Conservation (phyloP, 2,113 vertebrate species). For the Bucco capensis region DNA sequence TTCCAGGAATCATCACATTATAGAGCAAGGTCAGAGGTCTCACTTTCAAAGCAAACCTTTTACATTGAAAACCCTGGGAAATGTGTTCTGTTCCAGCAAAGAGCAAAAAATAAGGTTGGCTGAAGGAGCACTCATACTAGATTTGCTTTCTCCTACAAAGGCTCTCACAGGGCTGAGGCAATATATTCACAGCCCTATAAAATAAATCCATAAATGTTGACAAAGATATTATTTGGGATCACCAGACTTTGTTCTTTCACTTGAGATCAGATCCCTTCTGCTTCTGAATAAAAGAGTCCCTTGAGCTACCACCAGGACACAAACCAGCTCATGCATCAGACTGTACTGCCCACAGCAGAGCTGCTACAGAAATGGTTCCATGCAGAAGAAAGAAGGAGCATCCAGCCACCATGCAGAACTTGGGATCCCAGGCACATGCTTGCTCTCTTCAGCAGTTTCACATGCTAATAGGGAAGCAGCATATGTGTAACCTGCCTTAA, state of each 20-base stretch:
- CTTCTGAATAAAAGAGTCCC: background rate
- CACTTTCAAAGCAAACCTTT: conserved; percentile 6
- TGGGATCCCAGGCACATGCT: fast-evolving
- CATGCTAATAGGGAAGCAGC: background rate
- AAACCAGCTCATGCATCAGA: fast-evolving
- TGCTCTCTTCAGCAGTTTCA: background rate
- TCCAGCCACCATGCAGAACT: fast-evolving
- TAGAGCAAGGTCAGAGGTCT: background rate
- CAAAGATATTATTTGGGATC: background rate
- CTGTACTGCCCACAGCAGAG: fast-evolving
- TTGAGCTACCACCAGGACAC: background rate
- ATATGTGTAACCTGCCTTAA: background rate
- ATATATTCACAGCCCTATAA: background rate
- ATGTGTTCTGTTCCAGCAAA: background rate
- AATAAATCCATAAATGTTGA: background rate
- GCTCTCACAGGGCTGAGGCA: background rate
- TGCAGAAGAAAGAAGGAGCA: background rate
- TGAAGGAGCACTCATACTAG: background rate
- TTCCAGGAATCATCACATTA: background rate
- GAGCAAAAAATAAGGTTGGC: background rate
- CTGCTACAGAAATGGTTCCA: background rate
- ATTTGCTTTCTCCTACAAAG: conserved; percentile 16
- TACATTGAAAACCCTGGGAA: background rate
- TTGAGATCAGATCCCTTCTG: background rate
- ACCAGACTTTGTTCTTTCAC: background rate